These are phyloP conservation scores for Patiria miniata DNA, from an alignment of 35 echinoderm and acorn worm genomes.

Conservation along the genomic window DNA sequence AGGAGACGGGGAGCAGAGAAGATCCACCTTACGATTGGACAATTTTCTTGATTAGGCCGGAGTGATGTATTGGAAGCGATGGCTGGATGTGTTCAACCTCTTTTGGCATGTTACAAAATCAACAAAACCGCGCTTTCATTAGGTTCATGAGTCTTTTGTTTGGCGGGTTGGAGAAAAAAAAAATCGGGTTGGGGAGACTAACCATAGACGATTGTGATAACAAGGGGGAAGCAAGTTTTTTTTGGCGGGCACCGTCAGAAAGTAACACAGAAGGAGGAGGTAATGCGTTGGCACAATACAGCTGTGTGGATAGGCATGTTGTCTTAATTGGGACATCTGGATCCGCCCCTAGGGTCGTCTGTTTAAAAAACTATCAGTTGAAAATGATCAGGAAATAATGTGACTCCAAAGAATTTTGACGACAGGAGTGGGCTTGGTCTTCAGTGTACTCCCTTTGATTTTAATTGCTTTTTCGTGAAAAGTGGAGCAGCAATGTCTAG, in stretches of 20 bases:
- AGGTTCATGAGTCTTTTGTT: background rate
- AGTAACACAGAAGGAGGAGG: background rate
- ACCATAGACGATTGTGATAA: background rate
- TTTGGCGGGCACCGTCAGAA: background rate
- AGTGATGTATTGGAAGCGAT: constrained; percentile 18
- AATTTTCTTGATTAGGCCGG: background rate
- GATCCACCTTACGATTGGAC: no score
- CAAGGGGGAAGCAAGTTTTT: background rate
- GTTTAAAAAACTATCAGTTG: background rate
- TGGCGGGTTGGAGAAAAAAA: background rate
- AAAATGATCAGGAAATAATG: background rate
- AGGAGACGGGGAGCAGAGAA: no score
- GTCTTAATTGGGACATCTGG: constrained; percentile 5
- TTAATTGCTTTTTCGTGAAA: no score
- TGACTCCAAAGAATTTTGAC: no score
- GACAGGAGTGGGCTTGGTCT: no score
- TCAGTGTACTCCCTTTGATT: no score
- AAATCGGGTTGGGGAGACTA: background rate
- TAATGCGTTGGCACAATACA: constrained; percentile 12
- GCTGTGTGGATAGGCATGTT: background rate
- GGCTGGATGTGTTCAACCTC: background rate
- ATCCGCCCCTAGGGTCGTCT: background rate
- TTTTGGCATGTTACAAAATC: constrained; percentile 13
- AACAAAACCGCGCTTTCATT: constrained; percentile 3
- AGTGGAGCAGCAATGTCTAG: no score